A percentile compares a stretch with the other conserved stretches of the same genome.
Evolutionary conservation across 1,140 invertebrate genomes (phyloP).

Genomic region (Stenopsyche tienmushanensis): DNA sequence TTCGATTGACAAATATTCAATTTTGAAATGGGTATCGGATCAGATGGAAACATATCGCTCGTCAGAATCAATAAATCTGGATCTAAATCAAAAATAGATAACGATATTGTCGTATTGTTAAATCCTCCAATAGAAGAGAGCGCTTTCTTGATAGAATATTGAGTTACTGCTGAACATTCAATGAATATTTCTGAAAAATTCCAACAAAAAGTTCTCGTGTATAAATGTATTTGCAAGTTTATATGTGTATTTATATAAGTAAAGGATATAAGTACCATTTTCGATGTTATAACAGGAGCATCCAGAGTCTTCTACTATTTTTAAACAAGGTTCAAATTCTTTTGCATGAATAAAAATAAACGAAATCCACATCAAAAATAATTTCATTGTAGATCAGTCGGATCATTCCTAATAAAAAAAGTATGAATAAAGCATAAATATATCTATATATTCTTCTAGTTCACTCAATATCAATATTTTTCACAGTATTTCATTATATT

Average conservation of each 20-base stretch:
- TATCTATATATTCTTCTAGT: no score
- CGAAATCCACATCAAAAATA: neutral
- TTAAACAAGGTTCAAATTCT: neutral
- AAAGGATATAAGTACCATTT: neutral
- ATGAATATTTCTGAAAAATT: neutral
- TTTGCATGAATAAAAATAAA: neutral
- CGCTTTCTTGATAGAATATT: neutral
- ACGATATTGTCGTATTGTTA: neutral
- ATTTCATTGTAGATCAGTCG: neutral
- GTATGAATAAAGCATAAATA: no score
- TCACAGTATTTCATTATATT: no score
- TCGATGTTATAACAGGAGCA: neutral
- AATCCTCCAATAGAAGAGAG: neutral
- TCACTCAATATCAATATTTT: no score
- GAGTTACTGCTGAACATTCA: neutral
- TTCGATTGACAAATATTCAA: constrained; percentile 1
- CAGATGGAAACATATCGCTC: neutral
- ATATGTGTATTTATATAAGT: neutral
- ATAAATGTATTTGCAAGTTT: neutral
- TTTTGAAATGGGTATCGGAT: neutral
- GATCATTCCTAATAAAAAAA: no score
- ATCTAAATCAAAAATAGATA: neutral
- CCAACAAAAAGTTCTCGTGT: neutral
- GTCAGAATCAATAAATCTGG: neutral
- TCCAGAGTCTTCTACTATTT: neutral